Evolutionary conservation across 2,888 invertebrate genomes (phyloP).

Genomic region (Poecilus cupreus): DNA sequence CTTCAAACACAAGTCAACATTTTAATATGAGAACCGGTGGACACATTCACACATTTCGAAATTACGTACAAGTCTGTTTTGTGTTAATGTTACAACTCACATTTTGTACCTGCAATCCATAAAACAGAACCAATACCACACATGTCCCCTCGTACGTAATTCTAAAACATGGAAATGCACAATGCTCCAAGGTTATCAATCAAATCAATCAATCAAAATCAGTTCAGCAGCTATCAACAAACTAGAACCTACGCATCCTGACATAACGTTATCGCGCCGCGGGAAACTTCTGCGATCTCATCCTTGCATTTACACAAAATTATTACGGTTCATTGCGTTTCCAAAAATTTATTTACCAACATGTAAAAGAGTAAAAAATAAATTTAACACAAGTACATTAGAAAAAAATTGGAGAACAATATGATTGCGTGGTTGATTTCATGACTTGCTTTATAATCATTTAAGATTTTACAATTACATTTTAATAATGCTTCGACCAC

Average conservation of each 20-base stretch:
- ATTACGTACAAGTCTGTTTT: constrained; percentile 51
- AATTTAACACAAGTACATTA: too few species aligned
- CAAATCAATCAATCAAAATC: too few species aligned
- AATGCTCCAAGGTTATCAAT: constrained; percentile 20
- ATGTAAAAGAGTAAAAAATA: background rate
- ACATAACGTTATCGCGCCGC: too few species aligned
- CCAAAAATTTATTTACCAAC: background rate
- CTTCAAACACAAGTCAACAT: constrained; percentile 60
- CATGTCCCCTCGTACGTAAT: constrained; percentile 58
- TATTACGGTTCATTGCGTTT: background rate
- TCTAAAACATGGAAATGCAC: constrained; percentile 58
- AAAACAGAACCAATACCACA: constrained; percentile 14
- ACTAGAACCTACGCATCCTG: constrained; percentile 21
- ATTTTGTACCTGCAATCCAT: constrained; percentile 48
- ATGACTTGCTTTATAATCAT: too few species aligned
- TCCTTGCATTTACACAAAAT: constrained; percentile 49
- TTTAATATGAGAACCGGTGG: constrained; percentile 58
- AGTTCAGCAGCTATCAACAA: background rate
- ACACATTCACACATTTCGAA: constrained; percentile 59
- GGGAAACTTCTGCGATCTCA: background rate
- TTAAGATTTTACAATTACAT: background rate
- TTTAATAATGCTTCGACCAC: background rate
- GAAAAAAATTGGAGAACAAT: too few species aligned
- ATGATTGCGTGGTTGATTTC: too few species aligned
- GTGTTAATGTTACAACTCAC: background rate